Percentiles rank a stretch among this genome's conserved stretches.
These are phyloP conservation scores for Volucella inflata DNA, from an alignment of 2,888 invertebrate species.

Conservation along the genomic window DNA sequence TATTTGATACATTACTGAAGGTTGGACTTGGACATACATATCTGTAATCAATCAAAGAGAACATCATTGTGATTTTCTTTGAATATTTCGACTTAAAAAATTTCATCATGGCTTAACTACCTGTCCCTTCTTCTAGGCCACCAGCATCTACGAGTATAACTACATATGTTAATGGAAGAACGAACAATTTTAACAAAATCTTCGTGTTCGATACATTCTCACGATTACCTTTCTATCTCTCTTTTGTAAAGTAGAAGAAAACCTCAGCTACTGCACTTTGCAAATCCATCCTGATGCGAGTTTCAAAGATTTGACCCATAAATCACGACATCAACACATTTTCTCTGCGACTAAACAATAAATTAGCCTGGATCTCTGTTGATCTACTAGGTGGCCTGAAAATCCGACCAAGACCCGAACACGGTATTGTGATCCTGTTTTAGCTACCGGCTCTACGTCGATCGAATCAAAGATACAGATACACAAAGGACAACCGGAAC, in stretches of 20 bases:
- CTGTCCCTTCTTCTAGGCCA: conserved; percentile 7
- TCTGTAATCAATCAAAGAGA: too few species aligned
- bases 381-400: conserved; percentile 74
- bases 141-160: conserved; percentile 13
- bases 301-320: conserved; percentile 53
- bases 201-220: conserved; percentile 35
- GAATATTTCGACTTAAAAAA: not conserved
- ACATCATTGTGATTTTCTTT: too few species aligned
- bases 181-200: not conserved
- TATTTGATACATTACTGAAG: too few species aligned
- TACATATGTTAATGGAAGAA: not conserved
- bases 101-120: not conserved
- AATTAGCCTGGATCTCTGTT: conserved; percentile 68
- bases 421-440: conserved; percentile 28
- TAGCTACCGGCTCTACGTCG: conserved; percentile 48
- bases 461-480: conserved; percentile 40
- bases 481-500: conserved; percentile 69
- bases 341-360: conserved; percentile 52
- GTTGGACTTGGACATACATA: too few species aligned
- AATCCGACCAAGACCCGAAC: conserved; percentile 23
- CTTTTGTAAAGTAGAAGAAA: not conserved
- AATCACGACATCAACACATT: conserved; percentile 65
- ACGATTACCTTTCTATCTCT: conserved; percentile 46
- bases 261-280: conserved; percentile 57
- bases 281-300: conserved; percentile 19